Evolutionary conservation across 2,797 vertebrate genomes (phyloP).

Genomic region (Sorex maritimensis): DNA sequence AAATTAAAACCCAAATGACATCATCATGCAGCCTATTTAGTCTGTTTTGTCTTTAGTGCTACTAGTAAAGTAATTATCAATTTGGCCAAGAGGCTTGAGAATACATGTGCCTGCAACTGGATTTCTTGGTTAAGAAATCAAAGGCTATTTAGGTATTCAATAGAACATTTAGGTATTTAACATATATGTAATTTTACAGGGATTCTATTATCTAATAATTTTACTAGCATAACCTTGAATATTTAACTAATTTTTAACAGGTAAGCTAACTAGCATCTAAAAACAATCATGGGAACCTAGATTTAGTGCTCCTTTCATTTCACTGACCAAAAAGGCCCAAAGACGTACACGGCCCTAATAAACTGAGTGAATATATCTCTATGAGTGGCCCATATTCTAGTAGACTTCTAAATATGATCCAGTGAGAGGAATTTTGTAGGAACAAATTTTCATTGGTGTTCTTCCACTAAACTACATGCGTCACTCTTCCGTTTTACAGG

Average conservation of each 20-base stretch:
- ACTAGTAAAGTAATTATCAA: background rate
- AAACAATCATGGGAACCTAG: background rate
- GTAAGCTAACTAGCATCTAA: background rate
- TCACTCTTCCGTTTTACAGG: constrained; percentile 63
- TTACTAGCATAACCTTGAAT: constrained; percentile 12
- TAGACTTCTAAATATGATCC: constrained; percentile 56
- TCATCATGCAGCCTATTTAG: background rate
- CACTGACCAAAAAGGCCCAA: background rate
- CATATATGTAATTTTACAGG: background rate
- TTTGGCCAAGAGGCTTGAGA: background rate
- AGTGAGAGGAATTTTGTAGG: constrained; percentile 44
- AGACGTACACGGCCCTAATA: background rate
- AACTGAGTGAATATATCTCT: background rate
- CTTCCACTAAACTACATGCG: constrained; percentile 39
- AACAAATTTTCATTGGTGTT: constrained; percentile 67
- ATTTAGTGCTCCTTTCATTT: background rate
- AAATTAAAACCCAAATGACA: no score
- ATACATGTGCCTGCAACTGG: background rate
- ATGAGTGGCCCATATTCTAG: background rate
- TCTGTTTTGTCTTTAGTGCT: background rate
- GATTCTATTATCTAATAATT: constrained; percentile 38
- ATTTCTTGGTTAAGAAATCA: background rate
- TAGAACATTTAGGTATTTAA: background rate
- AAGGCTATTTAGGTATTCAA: background rate
- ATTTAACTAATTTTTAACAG: background rate